Base-by-base conservation (phyloP, 2,888 invertebrate species). In the Leucophenga montana region DNA sequence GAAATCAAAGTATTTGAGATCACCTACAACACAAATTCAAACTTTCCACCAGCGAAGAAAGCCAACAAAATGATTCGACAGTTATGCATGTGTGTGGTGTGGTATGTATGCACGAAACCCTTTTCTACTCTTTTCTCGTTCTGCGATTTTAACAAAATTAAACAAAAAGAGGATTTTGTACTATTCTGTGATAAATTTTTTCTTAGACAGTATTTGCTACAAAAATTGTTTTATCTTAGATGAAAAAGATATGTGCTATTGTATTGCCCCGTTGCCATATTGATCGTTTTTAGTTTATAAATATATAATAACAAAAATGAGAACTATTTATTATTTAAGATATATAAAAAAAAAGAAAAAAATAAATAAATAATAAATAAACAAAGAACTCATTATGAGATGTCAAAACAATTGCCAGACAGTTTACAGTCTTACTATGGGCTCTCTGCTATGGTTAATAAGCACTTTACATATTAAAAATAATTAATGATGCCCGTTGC, bases 1-100 rank as follows among this genome's bases (percentile, higher is more conserved):
- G 50, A 65, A 65, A 65, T 65, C 48, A 65, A 65, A 50, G 50
- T 20, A n/a, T 9, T 44, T 44, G 16, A 20, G 62, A 44, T 33
- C 18, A 39, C 62, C 33, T 39, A 62, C 44, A 44, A 33, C 16
- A 18, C 27, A 22, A 18, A 62, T 62, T 62, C 20, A 22, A 27
- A 18, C 65, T 27, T 27, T 27, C 27, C n/a, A 57, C n/a, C 3
- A 33, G 31, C 31, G 31, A 57, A 14, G n/a, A 13, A 57, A 57
- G 31, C 3, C 18, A 31, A 50, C 20, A 48, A 22, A 11, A 27
- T n/a, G n/a, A 48, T 16, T 65, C 50, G 18, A 44, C 33, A 44
- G 20, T 44, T 33, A 39, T 11, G 6, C 16, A 39, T 62, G 14
- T 44, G 11, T 62, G 39, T 39, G 39, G 39, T 62, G 39, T 39